Percentiles rank a stretch among this genome's conserved stretches.
phyloP scores from a whole-genome alignment of 2,888 invertebrate species.

The Dryomyza anilis region DNA sequence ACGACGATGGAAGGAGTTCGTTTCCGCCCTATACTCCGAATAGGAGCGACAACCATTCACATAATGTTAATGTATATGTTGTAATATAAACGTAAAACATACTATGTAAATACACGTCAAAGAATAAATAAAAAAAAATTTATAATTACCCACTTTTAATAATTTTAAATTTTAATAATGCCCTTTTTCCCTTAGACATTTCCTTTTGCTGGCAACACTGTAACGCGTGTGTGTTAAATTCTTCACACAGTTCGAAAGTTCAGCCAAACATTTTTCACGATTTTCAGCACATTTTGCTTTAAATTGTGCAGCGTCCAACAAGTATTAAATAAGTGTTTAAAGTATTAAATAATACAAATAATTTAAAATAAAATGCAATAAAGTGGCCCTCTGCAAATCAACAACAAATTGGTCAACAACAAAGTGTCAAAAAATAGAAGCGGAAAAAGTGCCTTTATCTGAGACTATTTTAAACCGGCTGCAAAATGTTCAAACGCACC shows the following conservation, averaged over 20 bases:
- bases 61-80: no score
- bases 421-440: not conserved
- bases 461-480: not conserved
- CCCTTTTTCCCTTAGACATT: no score
- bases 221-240: constrained; percentile 1
- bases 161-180: no score
- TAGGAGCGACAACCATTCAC: no score
- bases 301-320: constrained; percentile 4
- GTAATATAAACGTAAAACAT: no score
- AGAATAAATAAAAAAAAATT: no score
- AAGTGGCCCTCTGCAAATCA: constrained; percentile 1
- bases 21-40: no score
- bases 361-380: constrained; percentile 10
- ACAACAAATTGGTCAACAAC: not conserved
- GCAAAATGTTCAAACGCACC: constrained; percentile 59
- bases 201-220: constrained; percentile 12
- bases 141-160: no score
- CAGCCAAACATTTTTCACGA: constrained; percentile 7
- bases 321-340: not conserved
- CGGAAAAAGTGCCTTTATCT: not conserved
- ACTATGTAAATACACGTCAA: no score
- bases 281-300: constrained; percentile 6
- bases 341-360: no score
- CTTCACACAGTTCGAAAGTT: constrained; percentile 25
- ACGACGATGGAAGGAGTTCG: no score